phyloP scores from a whole-genome alignment of 2,113 vertebrate species.

The Sturnira hondurensis region DNA sequence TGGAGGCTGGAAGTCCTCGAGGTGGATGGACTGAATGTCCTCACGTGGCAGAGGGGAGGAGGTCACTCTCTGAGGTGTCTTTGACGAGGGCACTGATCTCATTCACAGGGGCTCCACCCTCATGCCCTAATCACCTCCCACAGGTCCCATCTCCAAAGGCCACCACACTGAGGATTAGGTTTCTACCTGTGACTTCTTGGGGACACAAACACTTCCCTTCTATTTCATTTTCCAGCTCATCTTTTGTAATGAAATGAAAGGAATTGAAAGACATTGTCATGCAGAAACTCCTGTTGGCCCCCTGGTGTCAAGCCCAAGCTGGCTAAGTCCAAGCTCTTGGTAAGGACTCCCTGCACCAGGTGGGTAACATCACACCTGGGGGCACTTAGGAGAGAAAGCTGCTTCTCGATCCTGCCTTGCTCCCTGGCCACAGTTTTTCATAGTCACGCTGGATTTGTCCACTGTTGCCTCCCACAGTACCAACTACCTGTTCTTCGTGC shows the following conservation, averaged over 20 bases:
- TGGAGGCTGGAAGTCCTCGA: neutral
- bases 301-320: neutral
- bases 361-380: neutral
- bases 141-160: neutral
- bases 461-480: neutral
- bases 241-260: neutral
- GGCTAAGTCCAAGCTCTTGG: neutral
- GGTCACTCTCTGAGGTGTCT: too few relatives aligned
- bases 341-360: neutral
- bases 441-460: constrained; percentile 18
- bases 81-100: too few relatives aligned
- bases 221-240: neutral
- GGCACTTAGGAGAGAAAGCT: constrained; percentile 46
- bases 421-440: constrained; percentile 12
- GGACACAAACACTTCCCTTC: neutral
- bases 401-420: neutral
- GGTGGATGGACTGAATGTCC: too few relatives aligned
- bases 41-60: too few relatives aligned
- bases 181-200: neutral
- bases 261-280: neutral
- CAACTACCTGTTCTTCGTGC: neutral
- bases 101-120: too few relatives aligned
- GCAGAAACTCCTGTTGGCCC: neutral
- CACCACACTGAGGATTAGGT: neutral
- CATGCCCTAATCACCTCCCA: neutral